phyloP scores from a whole-genome alignment of 64 coral and sea anemone species.

The Montipora cactus region DNA sequence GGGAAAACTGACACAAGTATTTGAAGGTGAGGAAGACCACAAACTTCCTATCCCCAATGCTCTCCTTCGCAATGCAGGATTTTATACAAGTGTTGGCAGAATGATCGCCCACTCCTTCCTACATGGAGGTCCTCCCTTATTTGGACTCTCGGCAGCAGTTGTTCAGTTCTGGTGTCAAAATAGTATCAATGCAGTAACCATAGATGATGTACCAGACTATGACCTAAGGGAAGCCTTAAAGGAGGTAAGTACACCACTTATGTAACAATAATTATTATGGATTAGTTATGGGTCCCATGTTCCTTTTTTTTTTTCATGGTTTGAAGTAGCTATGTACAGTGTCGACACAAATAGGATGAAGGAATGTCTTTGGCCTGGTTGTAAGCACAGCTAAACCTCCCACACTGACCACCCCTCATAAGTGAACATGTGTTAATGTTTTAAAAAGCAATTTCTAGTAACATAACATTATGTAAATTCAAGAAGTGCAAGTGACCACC shows the following conservation, averaged over 20 bases:
- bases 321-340: slow-evolving; percentile 8
- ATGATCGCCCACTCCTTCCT: slow-evolving; percentile 59
- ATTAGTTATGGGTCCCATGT: neutral
- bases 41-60: too few relatives aligned
- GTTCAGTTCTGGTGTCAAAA: slow-evolving; percentile 30
- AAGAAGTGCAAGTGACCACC: too few relatives aligned
- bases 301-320: neutral
- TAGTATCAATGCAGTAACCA: slow-evolving; percentile 10
- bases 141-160: slow-evolving; percentile 29
- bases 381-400: too few relatives aligned
- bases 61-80: too few relatives aligned
- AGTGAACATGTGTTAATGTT: too few relatives aligned
- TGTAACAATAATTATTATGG: slow-evolving; percentile 14
- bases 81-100: neutral
- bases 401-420: too few relatives aligned
- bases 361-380: too few relatives aligned
- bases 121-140: slow-evolving; percentile 32
- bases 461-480: too few relatives aligned
- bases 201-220: slow-evolving; percentile 39
- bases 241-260: slow-evolving; percentile 13
- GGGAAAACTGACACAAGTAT: too few relatives aligned
- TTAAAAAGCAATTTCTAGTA: too few relatives aligned
- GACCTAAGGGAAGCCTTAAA: slow-evolving; percentile 29
- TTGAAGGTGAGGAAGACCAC: too few relatives aligned
- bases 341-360: neutral